Conservation (phyloP, 2,113 vertebrate species). For the Bungarus multicinctus region DNA sequence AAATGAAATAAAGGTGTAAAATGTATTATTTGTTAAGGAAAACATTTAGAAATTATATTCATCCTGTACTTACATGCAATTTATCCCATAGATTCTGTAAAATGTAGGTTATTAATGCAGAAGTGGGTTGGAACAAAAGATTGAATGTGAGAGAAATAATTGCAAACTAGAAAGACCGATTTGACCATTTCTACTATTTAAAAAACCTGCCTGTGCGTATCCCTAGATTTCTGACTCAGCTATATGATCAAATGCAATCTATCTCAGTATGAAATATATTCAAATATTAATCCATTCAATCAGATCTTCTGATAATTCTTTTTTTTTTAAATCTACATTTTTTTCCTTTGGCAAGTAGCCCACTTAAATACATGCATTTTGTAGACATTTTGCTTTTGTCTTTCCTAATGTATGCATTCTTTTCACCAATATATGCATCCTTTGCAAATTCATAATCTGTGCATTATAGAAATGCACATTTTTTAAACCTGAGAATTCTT, state of each 20-base stretch:
- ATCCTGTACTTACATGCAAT: background rate
- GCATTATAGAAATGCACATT: background rate
- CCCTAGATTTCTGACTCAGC: background rate
- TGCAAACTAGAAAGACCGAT: background rate
- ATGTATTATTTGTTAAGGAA: background rate
- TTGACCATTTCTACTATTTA: background rate
- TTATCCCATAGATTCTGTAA: background rate
- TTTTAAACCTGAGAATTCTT: background rate
- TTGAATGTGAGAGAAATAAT: background rate
- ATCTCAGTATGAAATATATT: background rate
- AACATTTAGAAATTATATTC: background rate
- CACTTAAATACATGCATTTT: background rate
- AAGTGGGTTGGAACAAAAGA: background rate
- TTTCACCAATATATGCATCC: background rate
- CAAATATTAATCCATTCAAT: background rate
- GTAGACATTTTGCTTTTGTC: background rate
- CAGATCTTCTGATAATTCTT: background rate
- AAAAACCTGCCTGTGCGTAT: background rate
- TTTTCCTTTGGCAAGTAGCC: background rate
- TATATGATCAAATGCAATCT: background rate
- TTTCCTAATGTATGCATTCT: background rate
- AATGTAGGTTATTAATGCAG: background rate
- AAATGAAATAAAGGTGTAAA: background rate
- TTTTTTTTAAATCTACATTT: background rate
- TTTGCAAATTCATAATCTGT: background rate